Base-by-base conservation (phyloP, 2,797 vertebrate species). In the Balearica regulorum region DNA sequence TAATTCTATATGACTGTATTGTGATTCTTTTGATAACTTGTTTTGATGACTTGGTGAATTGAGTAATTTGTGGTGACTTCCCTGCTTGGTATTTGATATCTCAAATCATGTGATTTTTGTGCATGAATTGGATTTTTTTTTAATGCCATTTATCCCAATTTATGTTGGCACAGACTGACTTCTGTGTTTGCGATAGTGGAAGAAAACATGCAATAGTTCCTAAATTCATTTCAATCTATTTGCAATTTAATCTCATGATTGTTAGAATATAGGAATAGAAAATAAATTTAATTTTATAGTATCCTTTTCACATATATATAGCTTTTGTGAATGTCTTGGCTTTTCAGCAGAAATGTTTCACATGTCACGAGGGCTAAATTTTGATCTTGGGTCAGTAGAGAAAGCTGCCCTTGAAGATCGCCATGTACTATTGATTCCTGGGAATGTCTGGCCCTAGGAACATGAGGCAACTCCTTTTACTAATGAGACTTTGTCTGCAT, bases 81-180 rank as follows among this genome's bases (percentile, higher is more conserved):
- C 28, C 46, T 81, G 33, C 65, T 71, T 70, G 75, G 10, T 61
- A 62, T 77, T 73, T 68, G 61, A 46, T 78, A 83, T 24, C 81
- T 89, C 68, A 37, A 58, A 51, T 75, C 53, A 53, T 51, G 49
- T 43, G 88, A 26, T 60, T 71, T 86, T 82, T 49, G 66, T 77
- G n/a, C 46, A 7, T 13, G 25, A 77, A 58, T 71, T 85, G 61
- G 60, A 71, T 78, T 69, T 87, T 92, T 25, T 51, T 26, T 51
- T 51, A 18, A 18, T 87, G 83, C 82, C 79, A 57, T 87, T 90
- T 96, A 43, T 83, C 78, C 75, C 82, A 55, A 37, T 92, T 95
- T 77, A 5, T 66, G 26, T 95, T 93, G 93, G 65, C 61, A 76
- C 49, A 29, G 22, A 11, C 25, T 35, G 83, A 48, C 69, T 69